Base-by-base conservation (phyloP, 1,140 invertebrate genomes). In the Octopus bimaculoides region DNA sequence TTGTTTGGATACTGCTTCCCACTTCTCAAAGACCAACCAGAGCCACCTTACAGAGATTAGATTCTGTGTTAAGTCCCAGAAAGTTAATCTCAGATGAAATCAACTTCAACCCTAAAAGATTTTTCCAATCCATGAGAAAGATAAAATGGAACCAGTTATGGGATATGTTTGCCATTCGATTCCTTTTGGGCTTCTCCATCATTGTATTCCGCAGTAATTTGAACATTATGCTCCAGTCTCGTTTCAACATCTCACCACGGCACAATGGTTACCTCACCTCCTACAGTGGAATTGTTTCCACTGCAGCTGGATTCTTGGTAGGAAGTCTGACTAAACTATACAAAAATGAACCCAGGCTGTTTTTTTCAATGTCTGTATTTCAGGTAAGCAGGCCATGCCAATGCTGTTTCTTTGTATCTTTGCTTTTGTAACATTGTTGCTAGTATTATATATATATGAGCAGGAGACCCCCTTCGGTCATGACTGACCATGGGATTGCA, bases 251-350 rank as follows among this genome's bases (percentile, higher is more conserved):
- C n/a, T 83, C 87, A 9, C 86, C 88, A 5, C 85, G 78, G 76
- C 85, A 78, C 8, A 84, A 87, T 61, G 90, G 90, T n/a, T 90
- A 90, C 80, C 74, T 91, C 4, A 90, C 88, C 66, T 91, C 90
- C 52, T 89, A 87, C 77, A 85, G 84, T 78, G 88, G 87, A 7
- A 77, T 85, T 20, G 82, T 90, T 8, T 83, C 87, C 26, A 85
- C 89, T 4, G 26, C 88, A 10, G 83, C 84, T 66, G 89, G 89
- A 7, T 88, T 90, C 75, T 81, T 87, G 6, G 86, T 88, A 6
- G 89, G 89, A 17, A 81, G 79, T 52, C 81, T 90, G 26, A 84
- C 88, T 8, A 82, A 83, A 53, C 81, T 84, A n/a, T 90, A 89
- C 78, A 81, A 81, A 75, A 85, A 87, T 84, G 83, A 86, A 76